Base-by-base conservation (phyloP, 2,113 vertebrate genomes). In the Microcebus griseorufus region DNA sequence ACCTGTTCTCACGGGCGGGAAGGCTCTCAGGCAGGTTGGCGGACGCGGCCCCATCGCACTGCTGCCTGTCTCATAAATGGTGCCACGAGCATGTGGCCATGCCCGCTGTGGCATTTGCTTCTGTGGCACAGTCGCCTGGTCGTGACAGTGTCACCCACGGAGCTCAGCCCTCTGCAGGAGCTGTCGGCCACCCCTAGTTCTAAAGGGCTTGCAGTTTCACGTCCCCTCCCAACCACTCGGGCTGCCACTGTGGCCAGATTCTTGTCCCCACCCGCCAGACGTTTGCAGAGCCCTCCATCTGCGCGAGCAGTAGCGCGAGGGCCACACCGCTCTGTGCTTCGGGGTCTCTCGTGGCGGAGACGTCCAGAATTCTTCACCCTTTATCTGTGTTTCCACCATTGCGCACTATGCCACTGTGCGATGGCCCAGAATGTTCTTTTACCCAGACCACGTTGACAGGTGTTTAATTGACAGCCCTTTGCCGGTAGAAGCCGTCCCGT, bases 11-110 rank as follows among this genome's bases (percentile, higher is more conserved):
- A 23, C 34, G 18, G 23, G 45, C 62, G 23, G 39, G n/a, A 81
- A 34, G n/a, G 39, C 76, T 86, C n/a, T 34, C 11, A 25, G 67
- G 32, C 25, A 23, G 39, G 29, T 70, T 51, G 88, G 82, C 62
- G 2, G 8, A 1, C 5, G 2, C 4, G 76, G 2, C 10, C n/a
- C 18, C 4, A 8, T 37, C 6, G 29, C 62, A 16, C 0, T 1
- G 48, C 73, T 22, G 69, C 51, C 6, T 9, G 55, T 39, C 10
- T 39, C 14, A 32, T n/a, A n/a, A 83, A 72, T 32, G 6, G 81
- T 17, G 11, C 13, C 48, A 1, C 5, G 14, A 23, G 34, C 10
- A 3, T 23, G 3, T 1, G 0, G 73, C 45, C 48, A 18, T 0
- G 1, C 39, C 60, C 9, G 23, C 10, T 62, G 22, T 25, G 60